A percentile compares a stretch with the other conserved stretches of the same genome.
These are phyloP conservation scores for Cryptocephalus moraei DNA, from an alignment of 2,888 invertebrate species.

Conservation along the genomic window DNA sequence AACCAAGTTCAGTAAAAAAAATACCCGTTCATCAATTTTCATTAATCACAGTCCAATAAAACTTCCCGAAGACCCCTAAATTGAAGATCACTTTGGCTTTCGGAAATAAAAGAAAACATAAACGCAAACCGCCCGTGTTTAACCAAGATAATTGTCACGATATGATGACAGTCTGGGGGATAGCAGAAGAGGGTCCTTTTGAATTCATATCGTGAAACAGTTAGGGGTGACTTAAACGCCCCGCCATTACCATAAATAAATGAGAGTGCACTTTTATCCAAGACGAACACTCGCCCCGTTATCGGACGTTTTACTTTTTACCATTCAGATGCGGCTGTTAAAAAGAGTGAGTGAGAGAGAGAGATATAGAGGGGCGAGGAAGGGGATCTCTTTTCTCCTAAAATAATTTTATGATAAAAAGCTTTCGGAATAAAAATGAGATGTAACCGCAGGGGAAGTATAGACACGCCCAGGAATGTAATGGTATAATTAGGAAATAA, in stretches of 20 bases:
- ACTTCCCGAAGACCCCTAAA: too few relatives aligned
- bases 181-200: constrained; percentile 9
- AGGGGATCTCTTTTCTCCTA: background rate
- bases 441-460: too few relatives aligned
- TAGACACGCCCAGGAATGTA: too few relatives aligned
- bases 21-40: too few relatives aligned
- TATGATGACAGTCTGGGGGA: constrained; percentile 15
- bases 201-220: constrained; percentile 11
- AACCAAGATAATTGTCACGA: constrained; percentile 18
- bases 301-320: constrained; percentile 8
- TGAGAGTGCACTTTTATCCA: constrained; percentile 32
- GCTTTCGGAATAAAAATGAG: too few relatives aligned
- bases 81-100: background rate
- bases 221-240: constrained; percentile 20
- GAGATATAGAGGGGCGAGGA: constrained; percentile 2
- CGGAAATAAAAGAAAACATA: background rate
- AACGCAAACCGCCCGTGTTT: constrained; percentile 8
- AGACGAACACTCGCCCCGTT: constrained; percentile 5
- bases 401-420: too few relatives aligned
- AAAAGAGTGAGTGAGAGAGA: constrained; percentile 1
- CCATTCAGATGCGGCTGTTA: constrained; percentile 8
- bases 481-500: too few relatives aligned
- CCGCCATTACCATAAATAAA: constrained; percentile 38
- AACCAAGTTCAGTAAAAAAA: too few relatives aligned
- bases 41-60: too few relatives aligned